Base-by-base conservation (phyloP, 2,113 vertebrate species). In the Candoia aspera region DNA sequence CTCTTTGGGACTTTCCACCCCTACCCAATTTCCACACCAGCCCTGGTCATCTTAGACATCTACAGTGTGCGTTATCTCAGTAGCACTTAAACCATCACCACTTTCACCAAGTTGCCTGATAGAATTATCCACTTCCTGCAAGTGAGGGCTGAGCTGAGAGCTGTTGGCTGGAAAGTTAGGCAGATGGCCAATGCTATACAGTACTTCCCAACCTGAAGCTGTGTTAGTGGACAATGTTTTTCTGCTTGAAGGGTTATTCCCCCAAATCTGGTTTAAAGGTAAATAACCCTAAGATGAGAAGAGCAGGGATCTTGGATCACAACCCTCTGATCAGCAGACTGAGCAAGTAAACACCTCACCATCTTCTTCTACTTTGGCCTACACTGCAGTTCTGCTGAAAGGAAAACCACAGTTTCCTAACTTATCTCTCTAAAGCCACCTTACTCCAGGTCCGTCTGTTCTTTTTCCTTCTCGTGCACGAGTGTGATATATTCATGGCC, bases 361-460 rank as follows among this genome's bases (percentile, higher is more conserved):
- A 11, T 37, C 86, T 87, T 87, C 55, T 55, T 19, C 55, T 59
- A 0, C 86, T 21, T 0, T 59, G 86, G 21, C 3, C 6, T 8
- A 9, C 17, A 26, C 9, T 53, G 5, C 13, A 54, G 26, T 54
- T 49, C 8, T 11, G 3, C 24, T 68, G 29, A 79, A 37, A 37
- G 11, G 15, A 33, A 10, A 79, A 33, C 13, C 4, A 2, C 2
- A 23, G 21, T 59, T 60, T 88, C 33, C 57, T 12, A 58, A 58
- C 11, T 58, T 57, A 1, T 23, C n/a, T 37, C n/a, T 46, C 9
- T 8, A 58, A 6, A 46, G 4, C 19, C 2, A 1, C 26, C 37
- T 24, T 11, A 4, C 0, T 2, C 2, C 11, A 2, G 3, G 1
- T 9, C 57, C 17, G 24, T 17, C 58, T 15, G 2, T 59, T n/a